Percentiles rank a stretch among this genome's conserved stretches.
Conservation (phyloP, 2,888 invertebrate species). For the Tetranychus truncatus region DNA sequence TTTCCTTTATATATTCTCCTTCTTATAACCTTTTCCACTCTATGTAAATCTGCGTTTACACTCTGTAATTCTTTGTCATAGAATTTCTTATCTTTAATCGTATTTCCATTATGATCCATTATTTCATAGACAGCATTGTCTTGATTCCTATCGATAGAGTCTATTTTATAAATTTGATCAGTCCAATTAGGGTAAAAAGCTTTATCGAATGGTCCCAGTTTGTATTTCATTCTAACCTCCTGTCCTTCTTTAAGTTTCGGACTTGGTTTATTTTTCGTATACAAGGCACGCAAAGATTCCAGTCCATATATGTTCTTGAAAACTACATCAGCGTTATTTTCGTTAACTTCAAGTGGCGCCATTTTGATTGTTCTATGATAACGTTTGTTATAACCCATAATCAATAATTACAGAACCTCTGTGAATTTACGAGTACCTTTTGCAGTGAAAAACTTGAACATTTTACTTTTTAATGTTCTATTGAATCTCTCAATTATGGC, state of each 20-base stretch:
- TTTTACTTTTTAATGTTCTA: constrained; percentile 29
- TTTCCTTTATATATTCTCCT: not conserved
- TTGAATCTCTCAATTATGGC: constrained; percentile 30
- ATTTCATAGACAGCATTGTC: not conserved
- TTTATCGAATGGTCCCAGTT: too few relatives aligned
- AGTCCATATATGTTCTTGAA: not conserved
- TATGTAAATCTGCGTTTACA: not conserved
- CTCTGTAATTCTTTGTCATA: constrained; percentile 2
- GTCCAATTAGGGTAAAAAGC: constrained; percentile 12
- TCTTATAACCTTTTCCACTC: not conserved
- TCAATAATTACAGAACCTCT: not conserved
- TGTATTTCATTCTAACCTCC: too few relatives aligned
- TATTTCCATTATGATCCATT: not conserved
- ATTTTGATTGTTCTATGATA: not conserved
- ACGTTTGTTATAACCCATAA: not conserved
- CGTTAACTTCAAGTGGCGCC: not conserved
- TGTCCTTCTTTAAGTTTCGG: too few relatives aligned
- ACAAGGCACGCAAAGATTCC: not conserved
- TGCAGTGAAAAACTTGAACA: constrained; percentile 22
- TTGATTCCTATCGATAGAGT: not conserved
- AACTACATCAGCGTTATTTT: not conserved
- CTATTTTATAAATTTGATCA: not conserved
- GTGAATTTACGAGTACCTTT: not conserved
- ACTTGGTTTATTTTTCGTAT: not conserved
- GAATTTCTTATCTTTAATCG: not conserved